Evolutionary conservation across 2,888 invertebrate species (phyloP), one percentile per base, ranked within the genome.

Genomic region (Hipparchia sbordonii): DNA sequence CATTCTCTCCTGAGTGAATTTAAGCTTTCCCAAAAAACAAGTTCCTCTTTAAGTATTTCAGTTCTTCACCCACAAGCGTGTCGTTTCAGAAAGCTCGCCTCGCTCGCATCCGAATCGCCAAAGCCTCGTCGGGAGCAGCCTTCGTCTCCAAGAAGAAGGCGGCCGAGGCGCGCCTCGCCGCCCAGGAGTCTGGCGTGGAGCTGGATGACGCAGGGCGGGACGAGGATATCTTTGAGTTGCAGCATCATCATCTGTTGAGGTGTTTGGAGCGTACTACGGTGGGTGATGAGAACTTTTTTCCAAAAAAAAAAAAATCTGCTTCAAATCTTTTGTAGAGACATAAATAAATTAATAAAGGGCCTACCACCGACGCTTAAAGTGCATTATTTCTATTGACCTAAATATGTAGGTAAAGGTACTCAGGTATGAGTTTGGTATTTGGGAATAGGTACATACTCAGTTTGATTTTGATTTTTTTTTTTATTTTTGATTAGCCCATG

Each of bases 61-160:
- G 23, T 23, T 23, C 23, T 23, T 23, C 23, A 23, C 23, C 23
- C 23, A 23, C 23, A 23, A 23, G 23, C 56, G 10, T 7, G 13
- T 23, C 45, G 71, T 96, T 96, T 62, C 96, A 99, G 99, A 99
- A 99, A 98, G 99, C 99, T 51, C 97, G 99, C 73, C 95, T 99
- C 89, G 99, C 99, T 54, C 96, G 99, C 77, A 99, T 99, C 85
- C 97, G 99, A 76, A 99, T 99, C 88, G 99, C 99, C 71, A 99
- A 99, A 91, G 99, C 99, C 71, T 99, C 99, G 2, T 99, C 98
- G 23, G 99, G 99, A 5, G 99, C 99, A 5, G 99, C 99, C 2
- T 99, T 99, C 91, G 98, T 99, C 80, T 98, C 96, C 87, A 99
- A 99, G 95, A 99, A 99, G 96, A 99, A 99, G 89, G 99, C 99